A percentile compares a stretch with the other conserved stretches of the same genome.
Conservation (phyloP, 2,113 vertebrate species). For the Trematocara nigrifrons region DNA sequence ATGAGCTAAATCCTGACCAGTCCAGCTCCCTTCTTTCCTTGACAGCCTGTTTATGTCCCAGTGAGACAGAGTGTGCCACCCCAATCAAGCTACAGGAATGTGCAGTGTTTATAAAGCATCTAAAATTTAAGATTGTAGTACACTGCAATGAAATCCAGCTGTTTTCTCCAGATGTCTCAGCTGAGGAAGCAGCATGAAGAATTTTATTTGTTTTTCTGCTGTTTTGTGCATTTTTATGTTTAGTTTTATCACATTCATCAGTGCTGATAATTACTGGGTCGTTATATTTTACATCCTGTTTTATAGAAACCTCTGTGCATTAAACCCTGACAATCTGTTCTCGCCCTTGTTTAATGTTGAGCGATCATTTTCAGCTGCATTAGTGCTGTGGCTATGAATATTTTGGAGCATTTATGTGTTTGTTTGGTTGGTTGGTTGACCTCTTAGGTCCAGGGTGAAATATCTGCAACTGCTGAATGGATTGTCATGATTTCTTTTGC, state of each 20-base stretch:
- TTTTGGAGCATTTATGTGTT: background rate
- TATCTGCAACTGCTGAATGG: background rate
- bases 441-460: background rate
- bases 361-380: background rate
- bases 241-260: background rate
- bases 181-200: background rate
- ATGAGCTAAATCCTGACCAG: constrained; percentile 36
- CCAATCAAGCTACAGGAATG: constrained; percentile 7
- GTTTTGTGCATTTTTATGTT: background rate
- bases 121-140: background rate
- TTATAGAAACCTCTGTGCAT: background rate
- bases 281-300: background rate
- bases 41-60: constrained; percentile 2
- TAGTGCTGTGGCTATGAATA: background rate
- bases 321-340: background rate
- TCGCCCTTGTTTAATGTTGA: background rate
- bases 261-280: background rate
- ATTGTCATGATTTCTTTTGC: background rate
- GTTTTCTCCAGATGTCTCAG: background rate
- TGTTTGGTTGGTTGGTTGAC: background rate
- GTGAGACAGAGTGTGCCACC: background rate
- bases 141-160: background rate
- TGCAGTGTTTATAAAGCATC: background rate
- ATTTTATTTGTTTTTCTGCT: background rate
- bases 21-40: constrained; percentile 9